phyloP scores from a whole-genome alignment of 2,113 vertebrate genomes.

The Aleadryas rufinucha region DNA sequence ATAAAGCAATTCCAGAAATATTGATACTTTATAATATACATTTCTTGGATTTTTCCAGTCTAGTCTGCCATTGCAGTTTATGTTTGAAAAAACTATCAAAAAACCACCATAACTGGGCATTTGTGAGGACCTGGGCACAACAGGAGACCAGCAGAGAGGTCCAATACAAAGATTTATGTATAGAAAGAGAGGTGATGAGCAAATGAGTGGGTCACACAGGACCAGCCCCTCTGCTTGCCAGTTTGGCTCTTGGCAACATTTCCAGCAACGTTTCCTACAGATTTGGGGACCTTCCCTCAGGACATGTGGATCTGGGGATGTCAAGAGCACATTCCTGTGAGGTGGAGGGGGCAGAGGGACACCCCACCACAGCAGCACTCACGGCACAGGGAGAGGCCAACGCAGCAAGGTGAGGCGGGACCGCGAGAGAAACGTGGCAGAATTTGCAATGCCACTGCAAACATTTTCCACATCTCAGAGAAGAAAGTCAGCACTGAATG shows the following conservation, averaged over 20 bases:
- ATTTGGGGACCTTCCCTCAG: not conserved
- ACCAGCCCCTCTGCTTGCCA: not conserved
- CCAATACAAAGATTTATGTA: not conserved
- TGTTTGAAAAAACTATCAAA: not conserved
- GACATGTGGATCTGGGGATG: not conserved
- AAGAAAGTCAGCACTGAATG: not conserved
- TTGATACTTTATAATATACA: rapidly evolving
- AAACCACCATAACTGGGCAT: rapidly evolving
- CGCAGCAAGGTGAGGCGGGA: rapidly evolving
- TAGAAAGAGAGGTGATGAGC: not conserved
- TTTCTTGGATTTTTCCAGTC: not conserved
- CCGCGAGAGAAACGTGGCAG: not conserved
- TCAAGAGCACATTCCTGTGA: rapidly evolving
- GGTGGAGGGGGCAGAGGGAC: not conserved
- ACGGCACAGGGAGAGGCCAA: rapidly evolving
- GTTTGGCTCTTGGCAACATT: not conserved
- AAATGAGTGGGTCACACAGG: rapidly evolving
- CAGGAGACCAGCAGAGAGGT: not conserved
- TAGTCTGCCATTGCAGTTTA: not conserved
- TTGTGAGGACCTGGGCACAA: not conserved
- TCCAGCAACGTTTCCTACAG: not conserved
- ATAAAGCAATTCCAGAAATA: not conserved
- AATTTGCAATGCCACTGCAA: not conserved
- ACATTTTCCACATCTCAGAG: not conserved
- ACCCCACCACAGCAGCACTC: rapidly evolving